Conservation (phyloP, 2,797 vertebrate genomes). For the Myotis planiceps region DNA sequence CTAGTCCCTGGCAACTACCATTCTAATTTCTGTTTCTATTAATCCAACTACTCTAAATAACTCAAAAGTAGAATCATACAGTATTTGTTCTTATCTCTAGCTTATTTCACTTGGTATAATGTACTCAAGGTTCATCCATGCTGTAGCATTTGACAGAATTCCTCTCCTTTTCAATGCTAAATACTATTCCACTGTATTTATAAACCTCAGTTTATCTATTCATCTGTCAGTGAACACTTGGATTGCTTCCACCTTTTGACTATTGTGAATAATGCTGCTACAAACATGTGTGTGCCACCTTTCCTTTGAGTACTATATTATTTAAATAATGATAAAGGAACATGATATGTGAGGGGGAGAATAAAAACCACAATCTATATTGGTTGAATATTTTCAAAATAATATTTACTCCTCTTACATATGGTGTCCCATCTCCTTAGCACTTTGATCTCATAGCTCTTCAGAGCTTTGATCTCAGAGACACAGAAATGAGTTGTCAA, state of each 20-base stretch:
- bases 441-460: not conserved
- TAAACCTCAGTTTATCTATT: not conserved
- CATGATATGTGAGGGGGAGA: not conserved
- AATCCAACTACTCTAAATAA: not conserved
- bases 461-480: not conserved
- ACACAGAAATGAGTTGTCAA: slow-evolving; percentile 11
- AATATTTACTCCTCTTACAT: not conserved
- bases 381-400: not conserved
- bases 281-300: not conserved
- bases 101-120: not conserved
- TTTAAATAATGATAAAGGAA: not conserved
- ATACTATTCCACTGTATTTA: not conserved
- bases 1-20: not conserved
- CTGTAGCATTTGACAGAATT: not conserved
- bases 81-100: not conserved
- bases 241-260: not conserved
- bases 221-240: not conserved
- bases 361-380: not conserved
- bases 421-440: not conserved
- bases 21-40: not conserved
- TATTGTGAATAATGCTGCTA: not conserved
- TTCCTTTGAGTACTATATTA: not conserved
- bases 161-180: not conserved
- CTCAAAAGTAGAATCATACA: not conserved
- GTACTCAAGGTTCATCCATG: not conserved